These are phyloP conservation scores for Pygocentrus nattereri DNA, from an alignment of 2,797 vertebrate species.

Conservation along the genomic window DNA sequence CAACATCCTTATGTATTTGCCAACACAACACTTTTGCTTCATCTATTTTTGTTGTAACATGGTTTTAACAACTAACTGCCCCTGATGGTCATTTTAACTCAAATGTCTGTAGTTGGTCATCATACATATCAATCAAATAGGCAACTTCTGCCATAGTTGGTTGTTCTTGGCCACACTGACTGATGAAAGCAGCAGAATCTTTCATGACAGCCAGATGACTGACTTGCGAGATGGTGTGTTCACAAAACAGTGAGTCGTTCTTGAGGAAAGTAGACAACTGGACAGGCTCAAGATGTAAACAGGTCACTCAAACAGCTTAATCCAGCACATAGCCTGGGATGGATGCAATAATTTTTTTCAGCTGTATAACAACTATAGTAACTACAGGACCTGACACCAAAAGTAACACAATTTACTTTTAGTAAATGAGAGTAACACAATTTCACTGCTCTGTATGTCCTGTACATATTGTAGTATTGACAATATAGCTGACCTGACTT, in stretches of 20 bases:
- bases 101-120: background rate
- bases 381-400: background rate
- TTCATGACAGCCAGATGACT: background rate
- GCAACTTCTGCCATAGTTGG: background rate
- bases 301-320: background rate
- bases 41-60: too few species aligned
- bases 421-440: too few species aligned
- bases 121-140: background rate
- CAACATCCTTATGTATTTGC: too few species aligned
- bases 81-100: background rate
- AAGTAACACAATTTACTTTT: too few species aligned
- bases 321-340: background rate
- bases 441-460: too few species aligned
- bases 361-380: background rate
- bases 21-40: too few species aligned
- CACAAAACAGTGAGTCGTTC: background rate
- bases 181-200: background rate
- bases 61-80: too few species aligned
- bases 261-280: background rate
- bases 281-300: background rate
- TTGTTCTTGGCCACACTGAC: background rate
- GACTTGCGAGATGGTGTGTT: background rate
- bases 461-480: too few species aligned
- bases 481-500: too few species aligned
- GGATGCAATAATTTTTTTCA: background rate